These are phyloP conservation scores for Drosophila seguyi DNA, from an alignment of 1,140 invertebrate genomes.

Conservation along the genomic window DNA sequence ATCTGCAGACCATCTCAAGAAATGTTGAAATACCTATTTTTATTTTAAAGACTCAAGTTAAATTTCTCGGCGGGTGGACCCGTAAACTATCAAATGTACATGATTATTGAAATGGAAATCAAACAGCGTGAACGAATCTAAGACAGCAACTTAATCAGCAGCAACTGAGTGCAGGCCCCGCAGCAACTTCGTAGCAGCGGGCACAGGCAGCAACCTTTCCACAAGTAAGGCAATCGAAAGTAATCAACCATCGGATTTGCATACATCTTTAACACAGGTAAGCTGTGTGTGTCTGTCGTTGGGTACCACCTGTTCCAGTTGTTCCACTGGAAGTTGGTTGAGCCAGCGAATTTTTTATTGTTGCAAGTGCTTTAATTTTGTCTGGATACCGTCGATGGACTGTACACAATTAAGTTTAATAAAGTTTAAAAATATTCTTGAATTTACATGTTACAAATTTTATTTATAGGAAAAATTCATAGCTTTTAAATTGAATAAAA, in stretches of 20 bases:
- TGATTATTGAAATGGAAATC: constrained; percentile 50
- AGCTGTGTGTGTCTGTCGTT: neutral
- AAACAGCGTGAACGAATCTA: constrained; percentile 56
- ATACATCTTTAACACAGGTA: constrained; percentile 28
- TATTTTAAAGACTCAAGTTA: neutral
- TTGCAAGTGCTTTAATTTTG: constrained; percentile 67
- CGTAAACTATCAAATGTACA: constrained; percentile 32
- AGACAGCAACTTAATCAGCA: constrained; percentile 44
- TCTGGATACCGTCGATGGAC: constrained; percentile 16
- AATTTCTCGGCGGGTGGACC: constrained; percentile 17
- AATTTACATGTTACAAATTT: neutral
- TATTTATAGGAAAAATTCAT: too few species aligned
- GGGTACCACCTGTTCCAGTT: constrained; percentile 54
- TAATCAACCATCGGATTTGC: constrained; percentile 60
- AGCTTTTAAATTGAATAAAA: too few species aligned
- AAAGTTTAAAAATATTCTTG: neutral
- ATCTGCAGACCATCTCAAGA: neutral
- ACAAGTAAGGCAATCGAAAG: constrained; percentile 67
- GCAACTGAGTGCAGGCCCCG: constrained; percentile 22
- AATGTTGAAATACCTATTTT: constrained; percentile 5
- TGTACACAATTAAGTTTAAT: too few species aligned
- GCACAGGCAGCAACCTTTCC: constrained; percentile 41
- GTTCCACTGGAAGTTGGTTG: too few species aligned
- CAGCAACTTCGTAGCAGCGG: constrained; percentile 19
- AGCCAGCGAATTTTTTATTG: constrained; percentile 12